Conservation (phyloP, 2,113 vertebrate genomes). For the Amblyornis subalaris region DNA sequence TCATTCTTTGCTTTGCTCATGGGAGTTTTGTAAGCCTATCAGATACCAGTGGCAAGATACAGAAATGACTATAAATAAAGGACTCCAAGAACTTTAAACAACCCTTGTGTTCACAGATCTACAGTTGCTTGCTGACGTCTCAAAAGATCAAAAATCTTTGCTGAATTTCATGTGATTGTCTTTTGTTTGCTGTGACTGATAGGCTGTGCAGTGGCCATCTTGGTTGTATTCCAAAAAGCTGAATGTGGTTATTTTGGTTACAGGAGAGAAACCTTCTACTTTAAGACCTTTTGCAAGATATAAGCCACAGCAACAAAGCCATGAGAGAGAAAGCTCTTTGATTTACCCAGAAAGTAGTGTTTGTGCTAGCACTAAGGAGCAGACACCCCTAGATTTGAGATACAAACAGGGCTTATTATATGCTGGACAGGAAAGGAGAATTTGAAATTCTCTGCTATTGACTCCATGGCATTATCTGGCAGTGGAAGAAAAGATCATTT, state of each 20-base stretch:
- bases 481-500: not conserved
- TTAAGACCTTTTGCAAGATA: not conserved
- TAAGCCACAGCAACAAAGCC: not conserved
- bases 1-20: conserved; percentile 7
- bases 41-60: not conserved
- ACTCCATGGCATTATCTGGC: not conserved
- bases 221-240: not conserved
- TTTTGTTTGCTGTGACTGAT: not conserved
- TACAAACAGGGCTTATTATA: not conserved
- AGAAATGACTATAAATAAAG: not conserved
- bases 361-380: not conserved
- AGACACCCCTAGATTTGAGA: not conserved
- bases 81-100: not conserved
- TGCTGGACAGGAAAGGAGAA: not conserved
- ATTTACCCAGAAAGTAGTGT: not conserved
- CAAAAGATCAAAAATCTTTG: not conserved
- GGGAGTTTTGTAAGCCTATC: not conserved
- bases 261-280: not conserved
- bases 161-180: not conserved
- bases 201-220: not conserved
- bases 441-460: not conserved
- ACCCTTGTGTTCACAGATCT: not conserved
- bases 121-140: not conserved
- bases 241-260: not conserved
- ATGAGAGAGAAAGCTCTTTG: not conserved